Evolutionary conservation across 2,113 vertebrate genomes (phyloP).

Genomic region (Nannobrachium achirus): DNA sequence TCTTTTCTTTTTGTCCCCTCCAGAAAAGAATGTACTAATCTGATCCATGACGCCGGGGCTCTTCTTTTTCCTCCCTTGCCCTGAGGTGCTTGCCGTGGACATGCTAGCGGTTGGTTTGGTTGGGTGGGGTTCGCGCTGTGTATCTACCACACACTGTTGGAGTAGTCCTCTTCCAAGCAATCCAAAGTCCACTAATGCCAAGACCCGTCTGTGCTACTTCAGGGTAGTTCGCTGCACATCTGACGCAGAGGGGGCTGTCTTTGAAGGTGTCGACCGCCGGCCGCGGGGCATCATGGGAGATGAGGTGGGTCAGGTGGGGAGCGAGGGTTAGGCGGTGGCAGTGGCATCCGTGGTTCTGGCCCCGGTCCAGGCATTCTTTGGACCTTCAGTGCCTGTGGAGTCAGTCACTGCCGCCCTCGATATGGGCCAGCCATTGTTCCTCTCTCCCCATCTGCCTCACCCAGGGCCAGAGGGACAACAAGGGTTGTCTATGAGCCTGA

Average conservation of each 20-base stretch:
- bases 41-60: constrained; percentile 92
- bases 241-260: constrained; percentile 86
- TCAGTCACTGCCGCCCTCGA: constrained; percentile 93
- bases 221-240: constrained; percentile 86
- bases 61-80: constrained; percentile 87
- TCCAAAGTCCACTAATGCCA: constrained; percentile 77
- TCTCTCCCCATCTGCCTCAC: constrained; percentile 87
- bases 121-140: constrained; percentile 47
- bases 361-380: constrained; percentile 89
- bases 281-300: constrained; percentile 90
- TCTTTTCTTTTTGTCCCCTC: constrained; percentile 91
- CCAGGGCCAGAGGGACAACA: constrained; percentile 84
- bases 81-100: constrained; percentile 92
- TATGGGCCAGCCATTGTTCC: constrained; percentile 90
- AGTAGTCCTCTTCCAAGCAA: constrained; percentile 82
- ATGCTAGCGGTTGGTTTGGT: constrained; percentile 81
- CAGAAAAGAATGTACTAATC: constrained; percentile 90
- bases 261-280: constrained; percentile 93
- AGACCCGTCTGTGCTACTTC: constrained; percentile 80
- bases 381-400: constrained; percentile 87
- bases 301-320: constrained; percentile 86
- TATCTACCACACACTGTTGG: not conserved
- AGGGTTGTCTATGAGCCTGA: constrained; percentile 87
- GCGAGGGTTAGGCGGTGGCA: constrained; percentile 16
- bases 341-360: constrained; percentile 86